Conservation (phyloP, 2,888 invertebrate genomes). For the Nemotelus nigrinus region DNA sequence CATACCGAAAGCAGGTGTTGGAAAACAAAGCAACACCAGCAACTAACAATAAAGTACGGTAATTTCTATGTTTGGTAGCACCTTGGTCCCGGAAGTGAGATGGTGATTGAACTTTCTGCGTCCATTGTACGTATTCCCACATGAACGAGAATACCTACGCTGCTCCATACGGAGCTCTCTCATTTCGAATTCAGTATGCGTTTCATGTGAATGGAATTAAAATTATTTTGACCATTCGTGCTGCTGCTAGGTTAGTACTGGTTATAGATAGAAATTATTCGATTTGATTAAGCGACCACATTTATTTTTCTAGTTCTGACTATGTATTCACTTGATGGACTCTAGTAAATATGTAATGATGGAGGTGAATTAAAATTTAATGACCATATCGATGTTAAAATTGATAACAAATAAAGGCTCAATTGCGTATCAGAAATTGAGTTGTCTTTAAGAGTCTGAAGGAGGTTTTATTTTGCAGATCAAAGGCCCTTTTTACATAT, state of each 20-base stretch:
- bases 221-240: conserved; percentile 46
- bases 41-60: too few relatives aligned
- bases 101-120: conserved; percentile 45
- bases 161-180: not conserved
- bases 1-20: too few relatives aligned
- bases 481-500: too few relatives aligned
- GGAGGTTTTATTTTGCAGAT: too few relatives aligned
- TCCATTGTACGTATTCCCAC: not conserved
- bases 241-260: not conserved
- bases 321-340: not conserved
- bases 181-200: conserved; percentile 47
- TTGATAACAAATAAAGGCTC: too few relatives aligned
- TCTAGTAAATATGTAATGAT: not conserved
- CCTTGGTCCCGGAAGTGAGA: conserved; percentile 32
- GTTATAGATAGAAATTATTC: not conserved
- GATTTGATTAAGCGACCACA: not conserved
- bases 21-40: too few relatives aligned
- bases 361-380: too few relatives aligned
- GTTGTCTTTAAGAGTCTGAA: too few relatives aligned
- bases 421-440: too few relatives aligned
- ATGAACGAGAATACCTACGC: not conserved
- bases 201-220: conserved; percentile 47
- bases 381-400: too few relatives aligned
- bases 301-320: not conserved
- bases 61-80: not conserved